A percentile compares a stretch with the other conserved stretches of the same genome.
Conservation (phyloP, 37 sponge, comb jelly and placozoan genomes). For the Halisarca cf. caerulea region DNA sequence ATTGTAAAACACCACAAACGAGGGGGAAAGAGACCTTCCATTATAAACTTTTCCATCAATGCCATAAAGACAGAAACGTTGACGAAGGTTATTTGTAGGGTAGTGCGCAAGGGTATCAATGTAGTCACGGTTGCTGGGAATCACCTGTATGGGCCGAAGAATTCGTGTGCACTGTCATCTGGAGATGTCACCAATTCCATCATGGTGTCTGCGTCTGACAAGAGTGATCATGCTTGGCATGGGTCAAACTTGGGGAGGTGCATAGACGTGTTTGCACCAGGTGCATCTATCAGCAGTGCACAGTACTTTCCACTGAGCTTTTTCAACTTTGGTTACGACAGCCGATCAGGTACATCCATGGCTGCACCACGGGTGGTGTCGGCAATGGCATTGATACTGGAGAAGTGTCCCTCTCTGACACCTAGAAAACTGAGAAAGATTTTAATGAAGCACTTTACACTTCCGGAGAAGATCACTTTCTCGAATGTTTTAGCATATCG, state of each 20-base stretch:
- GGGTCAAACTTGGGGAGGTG: conserved; percentile 48
- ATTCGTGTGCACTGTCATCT: conserved; percentile 56
- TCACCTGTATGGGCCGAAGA: background rate
- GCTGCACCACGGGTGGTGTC: conserved; percentile 73
- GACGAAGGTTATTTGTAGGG: conserved; percentile 28
- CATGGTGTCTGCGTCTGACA: conserved; percentile 45
- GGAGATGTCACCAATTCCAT: conserved; percentile 30
- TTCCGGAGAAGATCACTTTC: background rate
- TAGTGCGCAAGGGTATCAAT: conserved; percentile 3
- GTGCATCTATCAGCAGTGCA: conserved; percentile 37
- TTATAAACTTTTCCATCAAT: conserved; percentile 58
- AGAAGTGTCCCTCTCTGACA: conserved; percentile 55
- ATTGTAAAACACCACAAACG: conserved; percentile 21
- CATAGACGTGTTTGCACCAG: conserved; percentile 76
- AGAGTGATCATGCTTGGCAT: conserved; percentile 3
- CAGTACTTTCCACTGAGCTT: background rate
- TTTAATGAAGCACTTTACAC: background rate
- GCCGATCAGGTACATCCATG: conserved; percentile 41
- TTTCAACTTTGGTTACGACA: background rate
- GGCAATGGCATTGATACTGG: conserved; percentile 60
- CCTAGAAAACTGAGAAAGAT: conserved; percentile 33
- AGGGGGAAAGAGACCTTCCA: conserved; percentile 9
- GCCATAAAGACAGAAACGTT: conserved; percentile 36
- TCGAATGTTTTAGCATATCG: too few relatives aligned
- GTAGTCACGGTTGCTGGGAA: conserved; percentile 66